Evolutionary conservation across 2,888 invertebrate species (phyloP), one percentile per base, ranked within the genome.

Genomic region (Trissolcus brochymenae): DNA sequence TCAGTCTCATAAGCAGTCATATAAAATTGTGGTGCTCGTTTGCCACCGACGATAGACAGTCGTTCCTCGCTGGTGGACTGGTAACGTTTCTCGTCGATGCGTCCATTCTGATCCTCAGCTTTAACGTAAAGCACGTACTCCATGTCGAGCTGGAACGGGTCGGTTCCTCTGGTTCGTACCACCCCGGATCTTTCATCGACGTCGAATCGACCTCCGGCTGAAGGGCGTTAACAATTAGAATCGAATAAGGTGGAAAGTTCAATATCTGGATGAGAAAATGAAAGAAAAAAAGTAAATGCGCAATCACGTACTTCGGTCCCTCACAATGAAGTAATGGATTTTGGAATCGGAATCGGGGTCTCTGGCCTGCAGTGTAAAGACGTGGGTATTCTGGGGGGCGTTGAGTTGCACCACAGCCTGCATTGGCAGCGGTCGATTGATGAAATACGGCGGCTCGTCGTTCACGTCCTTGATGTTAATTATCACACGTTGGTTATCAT

Each of bases 301-400:
- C 16, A 46, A 46, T 46, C 16, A 85, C 90, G 82, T 85, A 90
- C 90, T 97, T 82, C 97, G 91, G 90, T 98, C 97, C 82, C 98
- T 92, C 29, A 97, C 96, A 83, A 98, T 97, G 90, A 98, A 97
- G 90, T 98, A 97, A 89, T 97, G 97, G 80, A 98, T 97, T 88
- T 96, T 96, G 89, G 97, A 96, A 90, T 97, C 98, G 0, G 97
- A 97, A 88, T 98, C 98, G 2, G 98, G 98, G 89, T 99, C 98
- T 80, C 97, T 91, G 14, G 99, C 99, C 89, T 98, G 97, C 25
- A 99, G 93, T n/a, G 98, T 98, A 90, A 98, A 98, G 4, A 98
- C 98, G 4, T 96, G 97, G 0, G 97, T 97, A 89, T 98, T 98
- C 46, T 97, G 95, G 3, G 97, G 95, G 3, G 98, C 98, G 88